Percentiles rank a stretch among this genome's conserved stretches.
These are phyloP conservation scores for Cydia fagiglandana DNA, from an alignment of 1,140 invertebrate genomes.

Conservation along the genomic window DNA sequence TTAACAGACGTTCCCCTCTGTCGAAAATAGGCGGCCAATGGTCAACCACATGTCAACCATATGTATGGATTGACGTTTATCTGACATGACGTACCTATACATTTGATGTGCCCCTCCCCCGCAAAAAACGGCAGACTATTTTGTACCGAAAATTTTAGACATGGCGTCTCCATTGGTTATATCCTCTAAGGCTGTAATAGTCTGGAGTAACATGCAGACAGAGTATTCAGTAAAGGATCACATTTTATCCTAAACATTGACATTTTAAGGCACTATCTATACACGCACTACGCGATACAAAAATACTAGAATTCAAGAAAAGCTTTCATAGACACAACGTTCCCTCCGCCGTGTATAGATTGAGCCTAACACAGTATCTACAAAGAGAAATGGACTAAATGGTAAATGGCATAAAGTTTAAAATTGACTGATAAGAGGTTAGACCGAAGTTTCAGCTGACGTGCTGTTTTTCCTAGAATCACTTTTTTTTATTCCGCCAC, in stretches of 20 bases:
- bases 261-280: constrained; percentile 30
- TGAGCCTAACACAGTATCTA: constrained; percentile 20
- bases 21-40: no score
- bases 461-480: constrained; percentile 59
- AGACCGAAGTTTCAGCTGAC: constrained; percentile 73
- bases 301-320: constrained; percentile 14
- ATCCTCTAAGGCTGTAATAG: no score
- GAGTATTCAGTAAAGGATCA: neutral
- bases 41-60: no score
- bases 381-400: constrained; percentile 9
- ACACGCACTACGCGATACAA: constrained; percentile 14
- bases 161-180: no score
- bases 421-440: constrained; percentile 39
- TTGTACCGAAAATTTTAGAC: no score
- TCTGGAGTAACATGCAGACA: neutral
- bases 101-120: no score
- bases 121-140: no score
- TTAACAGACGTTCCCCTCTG: no score
- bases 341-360: constrained; percentile 26
- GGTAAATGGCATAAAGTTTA: constrained; percentile 25
- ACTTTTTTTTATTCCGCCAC: constrained; percentile 54
- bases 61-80: no score
- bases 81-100: no score
- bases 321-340: constrained; percentile 21
- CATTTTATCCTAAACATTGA: constrained; percentile 24